Evolutionary conservation across 2,888 invertebrate genomes (phyloP), one percentile per base, ranked within the genome.

Genomic region (Busseola fusca): DNA sequence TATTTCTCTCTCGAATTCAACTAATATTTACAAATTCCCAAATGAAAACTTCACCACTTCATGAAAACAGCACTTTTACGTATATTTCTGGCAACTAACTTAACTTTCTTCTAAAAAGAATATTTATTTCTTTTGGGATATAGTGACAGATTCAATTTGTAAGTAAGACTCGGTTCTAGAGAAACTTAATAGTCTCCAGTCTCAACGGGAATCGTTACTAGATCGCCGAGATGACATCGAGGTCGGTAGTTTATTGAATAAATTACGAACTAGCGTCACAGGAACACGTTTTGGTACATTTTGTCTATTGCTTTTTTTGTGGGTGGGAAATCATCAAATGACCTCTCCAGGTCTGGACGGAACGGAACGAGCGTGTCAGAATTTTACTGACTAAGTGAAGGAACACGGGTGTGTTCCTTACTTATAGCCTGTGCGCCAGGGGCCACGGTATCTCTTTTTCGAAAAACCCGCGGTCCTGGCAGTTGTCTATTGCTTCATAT

Each of bases 71-170:
- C 12, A 5, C 12, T 56, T 30, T 77, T 54, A 34, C 45, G 10
- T 62, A n/a, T 34, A 62, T 34, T 30, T 62, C 18, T 40, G 21
- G 9, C 54, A 40, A 30, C 16, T 25, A 60, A 66, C 40, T 37
- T 50, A 59, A 66, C 45, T 60, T 66, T 12, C 34, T n/a, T 58
- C 21, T 64, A 52, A 64, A 78, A 70, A 65, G 74, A 69, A 63
- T 78, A 74, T 64, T 56, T 59, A 60, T 76, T 73, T 67, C 82
- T 54, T 58, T 73, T 65, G 69, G 52, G 62, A 54, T 62, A 37
- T 54, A 60, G 66, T 80, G 82, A 80, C 78, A 74, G 78, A 83
- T 84, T 82, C 82, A 80, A 82, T 82, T 84, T 84, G 80, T 84
- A 45, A 76, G 77, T 72, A 79, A 77, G 74, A 69, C 72, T 72